Evolutionary conservation across 2,797 vertebrate genomes (phyloP), one percentile per base, ranked within the genome.

Genomic region (Xenops minutus): DNA sequence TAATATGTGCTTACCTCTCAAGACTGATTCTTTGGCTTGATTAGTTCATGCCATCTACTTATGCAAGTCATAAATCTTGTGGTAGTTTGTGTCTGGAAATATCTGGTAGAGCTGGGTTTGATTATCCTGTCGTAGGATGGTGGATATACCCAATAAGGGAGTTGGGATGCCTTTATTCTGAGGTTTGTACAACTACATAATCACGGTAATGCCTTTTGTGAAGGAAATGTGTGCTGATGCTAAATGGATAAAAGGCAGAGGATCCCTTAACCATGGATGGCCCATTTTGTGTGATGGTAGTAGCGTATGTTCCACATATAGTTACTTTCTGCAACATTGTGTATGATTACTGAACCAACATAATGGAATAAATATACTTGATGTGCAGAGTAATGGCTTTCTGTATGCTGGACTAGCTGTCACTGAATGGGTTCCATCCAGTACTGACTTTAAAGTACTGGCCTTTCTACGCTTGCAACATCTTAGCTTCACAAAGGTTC

Each of bases 71-170:
- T 29, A 80, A 49, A 24, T 62, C 3, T 58, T 7, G 36, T 80
- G 39, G 20, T 39, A 69, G 21, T 21, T 74, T 62, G 17, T 69
- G 22, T 34, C 69, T 80, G 61, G 59, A 90, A 59, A 71, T 67
- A 41, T 7, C 15, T 73, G 27, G 16, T 74, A 52, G 84, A 66
- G 22, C 44, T 85, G 48, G 3, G 27, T 92, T 85, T 89, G 67
- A 27, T 36, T 59, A 44, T 77, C 26, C 27, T 80, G 12, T 55
- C 0, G 0, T 18, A 17, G 21, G 9, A n/a, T 85, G 39, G 51
- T 59, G 24, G 30, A 44, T 37, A 12, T 41, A 23, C 26, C 51
- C n/a, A 24, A 37, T 27, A 29, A 6, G 7, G n/a, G 30, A 58
- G 8, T 20, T 66, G 55, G 37, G 18, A 32, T 94, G 14, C 43